Evolutionary conservation across 2,797 vertebrate genomes (phyloP), one percentile per base, ranked within the genome.

Genomic region (Miichthys miiuy): DNA sequence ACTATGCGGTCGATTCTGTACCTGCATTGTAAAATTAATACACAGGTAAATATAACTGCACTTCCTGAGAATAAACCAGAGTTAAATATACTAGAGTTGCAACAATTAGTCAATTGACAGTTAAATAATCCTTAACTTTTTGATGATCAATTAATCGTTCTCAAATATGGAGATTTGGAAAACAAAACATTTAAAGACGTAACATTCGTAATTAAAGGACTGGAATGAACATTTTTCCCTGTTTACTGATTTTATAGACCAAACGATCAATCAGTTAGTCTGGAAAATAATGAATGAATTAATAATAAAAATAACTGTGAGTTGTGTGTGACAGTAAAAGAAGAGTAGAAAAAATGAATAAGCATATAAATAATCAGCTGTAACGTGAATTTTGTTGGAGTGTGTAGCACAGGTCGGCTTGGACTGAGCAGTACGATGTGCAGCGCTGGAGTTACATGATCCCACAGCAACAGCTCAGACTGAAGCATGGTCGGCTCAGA

Each of bases 401-500:
- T 18, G 42, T 60, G 27, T 2, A 12, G 25, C 60, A 38, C 55
- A 64, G 64, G 30, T 71, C 30, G 42, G 6, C 41, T 14, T 30
- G 21, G 48, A n/a, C 58, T 52, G 72, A 65, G 13, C 20, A 1
- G 4, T 51, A 66, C n/a, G 68, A 55, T 13, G 13, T 48, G 27
- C 23, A 14, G 2, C 13, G 27, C 47, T 74, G 21, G 44, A 58
- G 30, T 44, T 47, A 16, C 18, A 4, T 14, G 70, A 47, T 71
- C 23, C 8, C 25, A 46, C 25, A 56, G 50, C 71, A 42, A 9
- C 68, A 13, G 51, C 48, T 69, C 65, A 25, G 57, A 64, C 54
- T 46, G 77, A 75, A 66, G 65, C 34, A 20, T 4, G 13, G 10
- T 75, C 75, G 38, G 67, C 77, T 47, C 78, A 4, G 77, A 89